Evolutionary conservation across 2,113 vertebrate species (phyloP), one percentile per base, ranked within the genome.

Genomic region (Dasyprocta punctata): DNA sequence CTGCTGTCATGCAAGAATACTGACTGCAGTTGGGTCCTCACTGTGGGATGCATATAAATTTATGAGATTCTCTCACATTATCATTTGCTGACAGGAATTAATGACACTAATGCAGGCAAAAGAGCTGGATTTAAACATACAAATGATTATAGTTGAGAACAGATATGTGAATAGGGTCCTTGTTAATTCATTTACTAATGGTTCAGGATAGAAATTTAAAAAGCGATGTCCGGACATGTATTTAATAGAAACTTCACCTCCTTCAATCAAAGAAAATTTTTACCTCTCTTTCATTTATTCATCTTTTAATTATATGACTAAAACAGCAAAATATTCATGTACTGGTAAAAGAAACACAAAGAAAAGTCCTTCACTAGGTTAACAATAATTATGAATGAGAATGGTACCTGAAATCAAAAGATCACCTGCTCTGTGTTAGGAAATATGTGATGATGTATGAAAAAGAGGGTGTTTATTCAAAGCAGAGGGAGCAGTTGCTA

Each of bases 221-320:
- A 95, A 14, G 81, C 36, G n/a, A 12, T 90, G n/a, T 97, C 92
- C 92, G 41, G 78, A 86, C 84, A 96, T 91, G 36, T 96, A 92
- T 97, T 97, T 97, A 97, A 77, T 94, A 97, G 90, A 24, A 90
- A 67, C 41, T 93, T 44, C 11, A 90, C 65, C 84, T 90, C 82
- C 69, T 98, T 96, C 86, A 91, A 91, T 94, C 92, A 96, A 97
- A 97, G 89, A 95, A 95, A 97, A 97, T 96, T 95, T n/a, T 97
- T 93, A n/a, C 90, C 38, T 47, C 28, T 84, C 92, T 96, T 92
- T 95, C 77, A 90, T 96, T 94, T 96, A 96, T 91, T 80, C 78
- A 69, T 83, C 88, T 92, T 86, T 96, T 71, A 93, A 47, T 71
- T 96, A 80, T 61, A 89, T 89, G 47, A 11, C 24, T 89, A 90